Base-by-base conservation (phyloP, 92 coral and sea anemone genomes). In the Epizoanthus rinbou region DNA sequence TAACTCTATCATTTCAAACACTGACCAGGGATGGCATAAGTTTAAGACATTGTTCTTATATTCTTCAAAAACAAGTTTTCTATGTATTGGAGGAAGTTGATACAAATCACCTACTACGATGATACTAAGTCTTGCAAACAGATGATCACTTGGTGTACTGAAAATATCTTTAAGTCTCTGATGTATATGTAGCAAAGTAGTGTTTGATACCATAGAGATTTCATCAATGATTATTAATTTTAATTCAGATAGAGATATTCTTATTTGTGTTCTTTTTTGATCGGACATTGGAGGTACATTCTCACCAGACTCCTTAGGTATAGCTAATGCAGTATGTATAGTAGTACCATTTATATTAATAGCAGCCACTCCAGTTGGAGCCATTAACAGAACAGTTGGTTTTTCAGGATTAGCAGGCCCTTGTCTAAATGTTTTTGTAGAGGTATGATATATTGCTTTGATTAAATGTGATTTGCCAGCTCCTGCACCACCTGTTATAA, bases 401-500 rank as follows among this genome's bases (percentile, higher is more conserved):
- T 45, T 25, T 69, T 91, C 90, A 54, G 95, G 92, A 60, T 91
- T 91, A n/a, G 50, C 64, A 17, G 69, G 74, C 0, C 59, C 86
- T 67, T 89, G 85, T 89, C 90, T 88, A 35, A 89, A 88, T 57
- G 88, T 91, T 74, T 91, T 91, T 66, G 83, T 64, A 31, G 45
- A 69, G 53, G 92, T 88, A 45, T 85, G 94, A 59, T 88, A 91
- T 72, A 90, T 90, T 64, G 79, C 35, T 18, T 90, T 88, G 22
- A 90, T 90, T 24, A 90, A 72, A 73, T 91, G 89, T 47, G 84
- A 63, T 84, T 91, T 91, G 3, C 95, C 95, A 23, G 92, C 90
- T 50, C 95, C 95, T 11, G 83, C 95, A 14, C 94, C 94, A 47
- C 91, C 94, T 64, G 94, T 85, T 33, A 88, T 6, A 74, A 90